Conservation (phyloP, 2,113 vertebrate species). For the Macaca mulatta region DNA sequence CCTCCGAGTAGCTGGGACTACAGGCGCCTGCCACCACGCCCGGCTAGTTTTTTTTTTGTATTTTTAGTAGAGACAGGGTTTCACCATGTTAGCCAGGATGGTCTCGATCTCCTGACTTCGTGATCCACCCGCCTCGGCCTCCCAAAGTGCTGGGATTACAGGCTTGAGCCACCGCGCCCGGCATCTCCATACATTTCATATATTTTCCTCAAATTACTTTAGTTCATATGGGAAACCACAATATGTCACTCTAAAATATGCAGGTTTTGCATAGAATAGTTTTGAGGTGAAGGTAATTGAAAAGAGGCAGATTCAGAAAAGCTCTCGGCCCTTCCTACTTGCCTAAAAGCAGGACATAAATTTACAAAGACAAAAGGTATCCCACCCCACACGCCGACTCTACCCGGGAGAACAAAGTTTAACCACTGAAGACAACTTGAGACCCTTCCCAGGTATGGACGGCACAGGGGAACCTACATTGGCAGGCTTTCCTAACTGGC, state of each 20-base stretch:
- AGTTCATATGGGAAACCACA: not conserved
- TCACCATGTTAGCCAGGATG: too few species aligned
- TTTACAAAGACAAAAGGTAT: not conserved
- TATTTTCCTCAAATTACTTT: not conserved
- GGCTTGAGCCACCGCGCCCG: too few species aligned
- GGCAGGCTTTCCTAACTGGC: not conserved
- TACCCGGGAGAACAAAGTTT: not conserved
- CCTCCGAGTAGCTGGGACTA: too few species aligned
- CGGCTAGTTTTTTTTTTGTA: too few species aligned
- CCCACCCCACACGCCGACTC: too few species aligned
- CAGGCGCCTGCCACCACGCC: too few species aligned
- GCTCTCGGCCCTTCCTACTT: not conserved
- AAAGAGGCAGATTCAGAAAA: not conserved
- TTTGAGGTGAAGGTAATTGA: not conserved
- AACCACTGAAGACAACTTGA: not conserved
- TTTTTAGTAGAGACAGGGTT: too few species aligned
- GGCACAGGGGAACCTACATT: not conserved
- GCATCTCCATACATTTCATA: not conserved
- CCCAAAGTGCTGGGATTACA: too few species aligned
- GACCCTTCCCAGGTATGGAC: not conserved
- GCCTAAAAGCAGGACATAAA: not conserved
- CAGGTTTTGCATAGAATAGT: not conserved
- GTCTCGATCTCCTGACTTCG: too few species aligned
- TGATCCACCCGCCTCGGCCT: too few species aligned
- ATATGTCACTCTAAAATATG: not conserved